phyloP scores from a whole-genome alignment of 1,140 invertebrate genomes.

The Myzus persicae region DNA sequence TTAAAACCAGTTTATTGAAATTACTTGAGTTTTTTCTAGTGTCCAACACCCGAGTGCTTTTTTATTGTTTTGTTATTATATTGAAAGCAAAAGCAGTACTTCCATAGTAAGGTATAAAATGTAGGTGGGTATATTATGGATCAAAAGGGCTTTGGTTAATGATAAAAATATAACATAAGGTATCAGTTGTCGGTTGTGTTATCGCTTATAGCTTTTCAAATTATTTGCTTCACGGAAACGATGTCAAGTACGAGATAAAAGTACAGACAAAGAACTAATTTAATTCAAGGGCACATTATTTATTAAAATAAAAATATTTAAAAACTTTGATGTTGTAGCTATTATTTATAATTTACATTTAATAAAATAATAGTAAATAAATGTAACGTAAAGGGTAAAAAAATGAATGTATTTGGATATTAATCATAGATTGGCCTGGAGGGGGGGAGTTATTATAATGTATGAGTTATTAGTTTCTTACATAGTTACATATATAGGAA shows the following conservation, averaged over 20 bases:
- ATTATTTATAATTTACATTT: not conserved
- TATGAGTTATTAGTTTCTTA: not conserved
- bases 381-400: not conserved
- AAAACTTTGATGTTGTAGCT: not conserved
- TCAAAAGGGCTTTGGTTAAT: not conserved
- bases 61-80: not conserved
- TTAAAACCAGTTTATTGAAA: conserved; percentile 12
- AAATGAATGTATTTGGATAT: too few relatives aligned
- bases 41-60: not conserved
- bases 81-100: not conserved
- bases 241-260: conserved; percentile 14
- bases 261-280: not conserved
- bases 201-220: not conserved
- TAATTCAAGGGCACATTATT: conserved; percentile 11
- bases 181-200: not conserved
- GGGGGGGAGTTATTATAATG: too few relatives aligned
- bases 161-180: not conserved
- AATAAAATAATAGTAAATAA: not conserved
- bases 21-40: not conserved
- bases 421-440: too few relatives aligned
- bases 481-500: not conserved
- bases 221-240: conserved; percentile 14
- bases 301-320: not conserved
- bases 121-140: not conserved
- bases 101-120: not conserved